Percentiles rank a stretch among this genome's conserved stretches.
These are phyloP conservation scores for Drosophila helvetica DNA, from an alignment of 2,888 invertebrate species.

Conservation along the genomic window DNA sequence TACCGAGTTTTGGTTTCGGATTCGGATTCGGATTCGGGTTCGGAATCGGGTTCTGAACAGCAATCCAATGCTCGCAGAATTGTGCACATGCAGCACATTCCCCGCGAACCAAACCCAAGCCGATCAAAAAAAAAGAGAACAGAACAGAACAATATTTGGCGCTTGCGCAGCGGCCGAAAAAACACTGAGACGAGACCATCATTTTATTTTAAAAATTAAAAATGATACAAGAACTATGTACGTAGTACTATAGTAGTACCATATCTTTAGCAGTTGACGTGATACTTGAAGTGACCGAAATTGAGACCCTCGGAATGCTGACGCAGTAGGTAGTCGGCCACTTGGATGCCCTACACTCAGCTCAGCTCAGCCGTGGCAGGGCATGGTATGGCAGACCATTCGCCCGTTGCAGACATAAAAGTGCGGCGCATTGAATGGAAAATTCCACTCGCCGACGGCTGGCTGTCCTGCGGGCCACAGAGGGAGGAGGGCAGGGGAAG, in stretches of 20 bases:
- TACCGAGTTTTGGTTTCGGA: slow-evolving; percentile 45
- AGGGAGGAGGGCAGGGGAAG: slow-evolving; percentile 23
- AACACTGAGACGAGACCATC: slow-evolving; percentile 5
- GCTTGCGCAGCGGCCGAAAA: slow-evolving; percentile 63
- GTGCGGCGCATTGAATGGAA: slow-evolving; percentile 77
- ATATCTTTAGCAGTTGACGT: slow-evolving; percentile 26
- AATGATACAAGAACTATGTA: slow-evolving; percentile 3
- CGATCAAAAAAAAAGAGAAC: slow-evolving; percentile 36
- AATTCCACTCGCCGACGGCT: slow-evolving; percentile 73
- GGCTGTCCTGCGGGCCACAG: slow-evolving; percentile 23
- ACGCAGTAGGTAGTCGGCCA: slow-evolving; percentile 66
- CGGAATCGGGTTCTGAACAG: background rate
- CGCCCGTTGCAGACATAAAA: slow-evolving; percentile 67
- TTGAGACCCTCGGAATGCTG: slow-evolving; percentile 70
- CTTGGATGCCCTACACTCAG: slow-evolving; percentile 30
- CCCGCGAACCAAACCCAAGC: background rate
- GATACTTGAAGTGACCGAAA: slow-evolving; percentile 31
- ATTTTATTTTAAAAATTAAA: too few species aligned
- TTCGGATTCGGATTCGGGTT: slow-evolving; percentile 3
- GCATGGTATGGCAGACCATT: too few species aligned
- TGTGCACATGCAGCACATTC: background rate
- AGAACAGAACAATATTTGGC: slow-evolving; percentile 55
- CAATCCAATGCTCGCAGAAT: slow-evolving; percentile 25
- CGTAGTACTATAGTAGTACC: slow-evolving; percentile 36
- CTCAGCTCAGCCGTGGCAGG: background rate